These are phyloP conservation scores for Microctonus hyperodae DNA, from an alignment of 2,888 invertebrate genomes.

Conservation along the genomic window DNA sequence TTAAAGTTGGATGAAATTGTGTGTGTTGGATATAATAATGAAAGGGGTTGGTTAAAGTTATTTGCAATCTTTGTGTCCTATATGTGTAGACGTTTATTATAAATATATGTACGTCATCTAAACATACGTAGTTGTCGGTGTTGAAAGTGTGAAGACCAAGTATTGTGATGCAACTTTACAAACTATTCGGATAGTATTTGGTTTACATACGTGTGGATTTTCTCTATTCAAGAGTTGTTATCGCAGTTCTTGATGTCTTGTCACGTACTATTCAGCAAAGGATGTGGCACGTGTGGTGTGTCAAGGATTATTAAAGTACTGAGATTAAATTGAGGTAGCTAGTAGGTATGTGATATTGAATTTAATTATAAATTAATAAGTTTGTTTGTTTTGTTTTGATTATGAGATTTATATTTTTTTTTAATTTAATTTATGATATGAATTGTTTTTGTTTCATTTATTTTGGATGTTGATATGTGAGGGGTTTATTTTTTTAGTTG, in stretches of 20 bases:
- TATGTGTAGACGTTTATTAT: no score
- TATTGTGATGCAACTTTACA: constrained; percentile 27
- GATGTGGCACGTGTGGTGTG: background rate
- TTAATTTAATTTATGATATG: no score
- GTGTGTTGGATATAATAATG: background rate
- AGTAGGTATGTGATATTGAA: no score
- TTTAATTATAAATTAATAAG: no score
- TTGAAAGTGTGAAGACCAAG: constrained; percentile 30
- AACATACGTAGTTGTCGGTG: background rate
- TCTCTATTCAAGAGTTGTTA: background rate
- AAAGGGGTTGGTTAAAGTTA: background rate
- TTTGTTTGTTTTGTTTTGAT: no score
- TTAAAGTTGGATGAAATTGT: background rate
- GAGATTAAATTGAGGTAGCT: background rate
- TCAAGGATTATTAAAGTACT: background rate
- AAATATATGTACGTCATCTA: background rate
- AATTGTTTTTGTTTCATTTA: no score
- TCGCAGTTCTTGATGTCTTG: background rate
- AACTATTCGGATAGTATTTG: constrained; percentile 43
- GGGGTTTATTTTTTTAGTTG: no score
- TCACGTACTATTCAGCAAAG: background rate
- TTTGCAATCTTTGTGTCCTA: background rate
- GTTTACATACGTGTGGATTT: background rate
- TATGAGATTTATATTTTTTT: no score
- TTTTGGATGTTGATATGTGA: no score